phyloP scores from a whole-genome alignment of 2,113 vertebrate genomes.

The Pygathrix nemaeus region DNA sequence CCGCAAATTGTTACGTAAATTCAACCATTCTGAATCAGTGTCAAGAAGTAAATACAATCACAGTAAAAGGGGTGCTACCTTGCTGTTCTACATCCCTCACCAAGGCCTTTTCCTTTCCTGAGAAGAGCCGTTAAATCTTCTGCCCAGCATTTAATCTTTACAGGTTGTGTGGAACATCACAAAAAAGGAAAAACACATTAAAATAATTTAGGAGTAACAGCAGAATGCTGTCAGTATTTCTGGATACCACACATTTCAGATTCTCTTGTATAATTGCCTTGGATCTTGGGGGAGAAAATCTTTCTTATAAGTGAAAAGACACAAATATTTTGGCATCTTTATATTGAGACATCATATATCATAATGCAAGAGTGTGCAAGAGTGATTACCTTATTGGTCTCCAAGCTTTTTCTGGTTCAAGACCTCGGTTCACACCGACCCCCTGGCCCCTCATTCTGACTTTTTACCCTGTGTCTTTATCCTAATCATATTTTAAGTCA shows the following conservation, averaged over 20 bases:
- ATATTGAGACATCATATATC: not conserved
- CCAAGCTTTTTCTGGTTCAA: not conserved
- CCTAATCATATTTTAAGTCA: not conserved
- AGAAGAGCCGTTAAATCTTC: not conserved
- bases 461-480: not conserved
- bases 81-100: no score
- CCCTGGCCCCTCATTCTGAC: not conserved
- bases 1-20: not conserved
- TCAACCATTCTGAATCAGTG: not conserved
- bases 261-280: not conserved
- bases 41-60: not conserved
- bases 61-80: not conserved
- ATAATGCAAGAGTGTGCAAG: not conserved
- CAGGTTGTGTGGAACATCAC: not conserved
- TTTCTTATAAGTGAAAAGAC: not conserved
- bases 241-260: not conserved
- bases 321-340: not conserved
- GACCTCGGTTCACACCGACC: not conserved
- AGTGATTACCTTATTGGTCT: not conserved
- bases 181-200: not conserved
- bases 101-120: not conserved
- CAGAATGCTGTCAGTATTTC: not conserved
- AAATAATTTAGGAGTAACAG: not conserved
- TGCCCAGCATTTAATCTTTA: not conserved
- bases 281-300: not conserved